Conservation (phyloP, 2,113 vertebrate genomes). For the Rhineura floridana region DNA sequence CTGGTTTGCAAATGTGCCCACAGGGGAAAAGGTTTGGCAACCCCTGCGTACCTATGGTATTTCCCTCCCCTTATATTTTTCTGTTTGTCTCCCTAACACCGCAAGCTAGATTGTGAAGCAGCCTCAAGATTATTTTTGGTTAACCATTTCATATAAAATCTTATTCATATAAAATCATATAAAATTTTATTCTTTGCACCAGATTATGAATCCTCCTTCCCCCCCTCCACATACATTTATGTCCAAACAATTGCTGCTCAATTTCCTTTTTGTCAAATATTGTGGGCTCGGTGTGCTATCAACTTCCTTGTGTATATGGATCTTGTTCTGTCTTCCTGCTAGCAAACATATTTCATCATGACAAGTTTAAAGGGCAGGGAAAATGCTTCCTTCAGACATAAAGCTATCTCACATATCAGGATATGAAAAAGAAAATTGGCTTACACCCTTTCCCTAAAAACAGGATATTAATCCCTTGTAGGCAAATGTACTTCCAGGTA, state of each 20-base stretch:
- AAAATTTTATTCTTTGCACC: neutral
- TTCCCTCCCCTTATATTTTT: neutral
- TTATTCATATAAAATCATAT: neutral
- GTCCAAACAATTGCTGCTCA: neutral
- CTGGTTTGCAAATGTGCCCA: too few relatives aligned
- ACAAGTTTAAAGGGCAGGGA: conserved; percentile 50
- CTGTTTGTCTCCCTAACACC: neutral
- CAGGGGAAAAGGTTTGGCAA: too few relatives aligned
- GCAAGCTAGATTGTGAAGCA: neutral
- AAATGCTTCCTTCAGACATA: conserved; percentile 35
- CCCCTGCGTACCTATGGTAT: neutral
- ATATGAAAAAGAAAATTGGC: conserved; percentile 53
- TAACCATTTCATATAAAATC: conserved; percentile 1
- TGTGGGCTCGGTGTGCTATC: neutral
- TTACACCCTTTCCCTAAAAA: conserved; percentile 39
- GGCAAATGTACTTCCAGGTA: conserved; percentile 13
- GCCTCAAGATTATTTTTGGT: neutral
- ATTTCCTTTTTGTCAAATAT: neutral
- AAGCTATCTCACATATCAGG: conserved; percentile 35
- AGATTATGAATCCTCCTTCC: accelerated
- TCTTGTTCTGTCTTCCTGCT: neutral
- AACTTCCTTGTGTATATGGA: neutral
- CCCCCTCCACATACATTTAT: neutral
- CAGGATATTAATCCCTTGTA: conserved; percentile 51
- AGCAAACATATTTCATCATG: conserved; percentile 38